Evolutionary conservation across 2,888 invertebrate genomes (phyloP).

Genomic region (Camponotus fellah): DNA sequence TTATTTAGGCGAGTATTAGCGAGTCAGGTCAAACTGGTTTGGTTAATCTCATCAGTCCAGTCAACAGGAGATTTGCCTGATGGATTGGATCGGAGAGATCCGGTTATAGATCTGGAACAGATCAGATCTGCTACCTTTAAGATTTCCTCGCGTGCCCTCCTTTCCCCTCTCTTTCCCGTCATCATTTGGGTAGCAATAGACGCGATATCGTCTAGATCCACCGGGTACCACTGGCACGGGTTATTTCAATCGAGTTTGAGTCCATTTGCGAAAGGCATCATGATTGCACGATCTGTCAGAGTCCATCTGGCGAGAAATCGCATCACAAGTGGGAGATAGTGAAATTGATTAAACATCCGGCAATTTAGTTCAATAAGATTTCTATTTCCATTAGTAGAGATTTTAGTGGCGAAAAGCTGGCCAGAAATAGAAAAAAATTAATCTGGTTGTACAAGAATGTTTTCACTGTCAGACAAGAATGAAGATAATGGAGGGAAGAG

Average conservation of each 20-base stretch:
- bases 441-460: neutral
- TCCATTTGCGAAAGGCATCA: slow-evolving; percentile 9
- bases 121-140: neutral
- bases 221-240: neutral
- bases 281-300: neutral
- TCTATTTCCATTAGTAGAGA: neutral
- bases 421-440: neutral
- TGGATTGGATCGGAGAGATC: neutral
- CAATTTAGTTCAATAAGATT: slow-evolving; percentile 3
- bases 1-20: neutral
- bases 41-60: slow-evolving; percentile 4
- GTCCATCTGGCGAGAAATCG: slow-evolving; percentile 35
- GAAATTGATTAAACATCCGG: slow-evolving; percentile 4
- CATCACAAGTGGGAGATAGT: neutral
- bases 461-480: neutral
- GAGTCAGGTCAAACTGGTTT: neutral
- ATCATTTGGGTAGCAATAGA: neutral
- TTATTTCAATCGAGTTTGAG: neutral
- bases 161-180: neutral
- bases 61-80: neutral
- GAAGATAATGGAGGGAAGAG: neutral
- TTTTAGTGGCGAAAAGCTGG: neutral
- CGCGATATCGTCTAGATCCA: neutral
- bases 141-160: neutral
- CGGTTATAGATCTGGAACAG: neutral